Conservation (phyloP, 2,888 invertebrate genomes). For the Euplexia lucipara region DNA sequence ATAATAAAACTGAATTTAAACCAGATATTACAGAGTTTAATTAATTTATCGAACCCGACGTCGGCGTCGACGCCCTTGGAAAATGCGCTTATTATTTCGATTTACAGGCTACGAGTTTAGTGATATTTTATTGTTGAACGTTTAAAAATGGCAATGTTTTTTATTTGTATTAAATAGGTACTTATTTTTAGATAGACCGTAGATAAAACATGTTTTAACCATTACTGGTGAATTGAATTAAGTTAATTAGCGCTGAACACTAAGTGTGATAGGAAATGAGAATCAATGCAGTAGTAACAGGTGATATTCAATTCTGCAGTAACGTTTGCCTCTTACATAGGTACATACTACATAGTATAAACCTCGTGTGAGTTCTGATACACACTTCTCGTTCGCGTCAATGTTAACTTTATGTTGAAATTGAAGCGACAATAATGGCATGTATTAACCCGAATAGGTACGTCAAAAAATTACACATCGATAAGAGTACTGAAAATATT, state of each 20-base stretch:
- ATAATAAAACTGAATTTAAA: slow-evolving; percentile 14
- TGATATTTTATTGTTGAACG: slow-evolving; percentile 27
- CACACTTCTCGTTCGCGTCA: too few relatives aligned
- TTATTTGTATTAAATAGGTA: neutral
- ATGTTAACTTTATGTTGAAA: too few relatives aligned
- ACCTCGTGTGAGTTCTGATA: too few relatives aligned
- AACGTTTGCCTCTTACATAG: slow-evolving; percentile 20
- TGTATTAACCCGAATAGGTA: too few relatives aligned
- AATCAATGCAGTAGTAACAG: slow-evolving; percentile 21
- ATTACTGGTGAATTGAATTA: slow-evolving; percentile 14
- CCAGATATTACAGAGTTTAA: slow-evolving; percentile 28
- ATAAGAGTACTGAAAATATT: neutral
- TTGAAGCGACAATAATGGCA: too few relatives aligned
- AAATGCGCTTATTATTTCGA: slow-evolving; percentile 14
- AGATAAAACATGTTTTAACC: slow-evolving; percentile 27
- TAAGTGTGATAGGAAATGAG: slow-evolving; percentile 4
- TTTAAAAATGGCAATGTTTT: slow-evolving; percentile 16
- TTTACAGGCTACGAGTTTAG: slow-evolving; percentile 31
- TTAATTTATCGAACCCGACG: too few relatives aligned
- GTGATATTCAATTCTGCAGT: slow-evolving; percentile 23
- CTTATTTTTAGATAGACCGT: slow-evolving; percentile 4
- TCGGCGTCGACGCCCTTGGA: slow-evolving; percentile 32
- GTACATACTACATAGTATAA: too few relatives aligned
- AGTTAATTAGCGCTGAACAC: slow-evolving; percentile 22
- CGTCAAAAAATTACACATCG: slow-evolving; percentile 3